These are phyloP conservation scores for Oikopleura dioica DNA, from an alignment of 23 tunicate species.

Conservation along the genomic window DNA sequence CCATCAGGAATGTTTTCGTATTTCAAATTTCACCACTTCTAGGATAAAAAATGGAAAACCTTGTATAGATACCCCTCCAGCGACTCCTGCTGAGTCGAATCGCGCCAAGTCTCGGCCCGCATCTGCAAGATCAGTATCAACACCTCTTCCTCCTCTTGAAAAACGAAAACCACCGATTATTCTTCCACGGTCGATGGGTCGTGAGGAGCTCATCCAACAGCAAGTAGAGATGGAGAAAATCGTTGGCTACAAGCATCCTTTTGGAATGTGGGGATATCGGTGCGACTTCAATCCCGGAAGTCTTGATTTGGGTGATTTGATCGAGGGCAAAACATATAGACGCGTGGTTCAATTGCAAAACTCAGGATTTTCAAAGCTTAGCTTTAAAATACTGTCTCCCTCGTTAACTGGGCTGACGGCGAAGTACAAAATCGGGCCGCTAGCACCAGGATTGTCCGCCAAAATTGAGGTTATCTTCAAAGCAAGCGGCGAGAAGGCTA, in stretches of 20 bases:
- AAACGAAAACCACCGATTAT: background rate
- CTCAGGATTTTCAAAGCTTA: background rate
- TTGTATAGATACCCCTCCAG: too few species aligned
- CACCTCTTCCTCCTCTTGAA: too few species aligned
- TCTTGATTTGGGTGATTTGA: background rate
- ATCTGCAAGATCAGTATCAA: too few species aligned
- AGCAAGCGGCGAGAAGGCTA: conserved; percentile 5
- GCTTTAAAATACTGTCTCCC: background rate
- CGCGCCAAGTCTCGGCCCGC: too few species aligned
- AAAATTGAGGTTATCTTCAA: background rate
- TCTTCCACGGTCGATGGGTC: background rate
- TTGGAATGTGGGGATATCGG: background rate
- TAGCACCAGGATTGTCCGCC: background rate
- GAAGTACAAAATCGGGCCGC: conserved; percentile 2
- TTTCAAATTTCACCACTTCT: too few species aligned
- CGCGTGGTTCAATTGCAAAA: background rate
- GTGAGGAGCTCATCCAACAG: background rate
- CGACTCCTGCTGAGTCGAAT: too few species aligned
- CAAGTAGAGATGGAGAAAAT: background rate
- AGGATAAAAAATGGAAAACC: too few species aligned
- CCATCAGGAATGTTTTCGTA: too few species aligned
- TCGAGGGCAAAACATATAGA: background rate
- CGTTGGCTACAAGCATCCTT: background rate
- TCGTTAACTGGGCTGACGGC: background rate
- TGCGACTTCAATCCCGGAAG: background rate